Percentiles rank a stretch among this genome's conserved stretches.
Conservation (phyloP, 2,113 vertebrate genomes). For the Synchiropus splendidus region DNA sequence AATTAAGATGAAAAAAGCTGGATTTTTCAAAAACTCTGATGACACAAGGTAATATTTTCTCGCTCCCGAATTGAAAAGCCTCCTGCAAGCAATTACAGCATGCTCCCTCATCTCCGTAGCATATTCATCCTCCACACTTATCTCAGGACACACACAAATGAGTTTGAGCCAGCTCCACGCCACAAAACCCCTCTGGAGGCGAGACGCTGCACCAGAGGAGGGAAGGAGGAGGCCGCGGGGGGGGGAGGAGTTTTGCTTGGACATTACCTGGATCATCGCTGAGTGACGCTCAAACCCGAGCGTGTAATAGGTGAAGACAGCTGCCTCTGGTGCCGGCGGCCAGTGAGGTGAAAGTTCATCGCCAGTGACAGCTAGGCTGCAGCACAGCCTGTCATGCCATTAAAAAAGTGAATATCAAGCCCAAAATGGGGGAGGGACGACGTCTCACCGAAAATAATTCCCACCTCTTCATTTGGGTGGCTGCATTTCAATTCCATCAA, state of each 20-base stretch:
- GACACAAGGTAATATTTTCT: no score
- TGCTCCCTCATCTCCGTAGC: conserved; percentile 21
- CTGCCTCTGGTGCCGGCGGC: conserved; percentile 54
- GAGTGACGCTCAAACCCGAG: conserved; percentile 59
- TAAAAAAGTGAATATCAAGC: conserved; percentile 47
- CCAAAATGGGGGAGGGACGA: conserved; percentile 18
- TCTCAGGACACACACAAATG: conserved; percentile 48
- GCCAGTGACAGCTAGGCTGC: conserved; percentile 51
- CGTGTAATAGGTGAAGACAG: conserved; percentile 70
- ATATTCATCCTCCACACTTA: conserved; percentile 41
- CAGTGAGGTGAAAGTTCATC: conserved; percentile 67
- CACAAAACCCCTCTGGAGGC: conserved; percentile 21
- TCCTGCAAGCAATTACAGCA: conserved; percentile 40
- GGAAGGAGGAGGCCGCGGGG: conserved; percentile 23
- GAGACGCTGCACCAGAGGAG: conserved; percentile 13
- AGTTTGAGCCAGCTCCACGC: conserved; percentile 39
- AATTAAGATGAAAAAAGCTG: no score
- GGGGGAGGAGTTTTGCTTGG: conserved; percentile 44
- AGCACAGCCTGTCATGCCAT: conserved; percentile 41
- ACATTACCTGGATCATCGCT: conserved; percentile 60
- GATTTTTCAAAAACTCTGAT: no score
- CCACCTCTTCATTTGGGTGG: conserved; percentile 40
- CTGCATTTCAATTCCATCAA: conserved; percentile 47
- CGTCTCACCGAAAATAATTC: conserved; percentile 34
- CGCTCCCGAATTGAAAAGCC: conserved; percentile 2